Conservation (phyloP, 2,113 vertebrate species). For the Phalacrocorax carbo region DNA sequence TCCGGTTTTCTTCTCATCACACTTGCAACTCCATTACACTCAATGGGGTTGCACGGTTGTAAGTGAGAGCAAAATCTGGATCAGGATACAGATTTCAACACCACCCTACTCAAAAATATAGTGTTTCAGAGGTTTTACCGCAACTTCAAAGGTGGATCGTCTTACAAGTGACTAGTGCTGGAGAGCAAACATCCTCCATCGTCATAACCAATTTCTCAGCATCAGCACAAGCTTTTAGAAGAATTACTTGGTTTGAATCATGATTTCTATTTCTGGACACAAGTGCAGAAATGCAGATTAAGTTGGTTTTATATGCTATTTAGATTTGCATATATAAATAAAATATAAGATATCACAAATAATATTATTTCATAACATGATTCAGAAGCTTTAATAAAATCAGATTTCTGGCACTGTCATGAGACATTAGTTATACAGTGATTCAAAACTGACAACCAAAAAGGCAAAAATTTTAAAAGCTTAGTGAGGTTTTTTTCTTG, state of each 20-base stretch:
- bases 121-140: neutral
- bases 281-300: neutral
- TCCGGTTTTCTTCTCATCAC: neutral
- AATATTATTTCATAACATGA: neutral
- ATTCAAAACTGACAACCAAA: neutral
- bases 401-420: neutral
- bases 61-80: conserved; percentile 18
- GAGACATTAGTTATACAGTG: neutral
- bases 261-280: neutral
- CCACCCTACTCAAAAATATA: conserved; percentile 39
- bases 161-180: conserved; percentile 13
- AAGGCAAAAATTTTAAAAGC: neutral
- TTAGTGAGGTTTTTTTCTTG: neutral
- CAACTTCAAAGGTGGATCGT: conserved; percentile 46
- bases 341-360: neutral
- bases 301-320: neutral
- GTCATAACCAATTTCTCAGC: conserved; percentile 27
- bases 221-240: conserved; percentile 14
- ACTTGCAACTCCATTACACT: neutral
- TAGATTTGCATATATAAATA: neutral
- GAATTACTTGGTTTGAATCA: neutral
- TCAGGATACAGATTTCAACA: conserved; percentile 61
- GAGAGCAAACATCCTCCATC: conserved; percentile 25
- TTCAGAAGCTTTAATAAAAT: neutral
- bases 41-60: neutral